Percentiles rank a stretch among this genome's conserved stretches.
These are phyloP conservation scores for Stegastes partitus DNA, from an alignment of 2,113 vertebrate genomes.

Conservation along the genomic window DNA sequence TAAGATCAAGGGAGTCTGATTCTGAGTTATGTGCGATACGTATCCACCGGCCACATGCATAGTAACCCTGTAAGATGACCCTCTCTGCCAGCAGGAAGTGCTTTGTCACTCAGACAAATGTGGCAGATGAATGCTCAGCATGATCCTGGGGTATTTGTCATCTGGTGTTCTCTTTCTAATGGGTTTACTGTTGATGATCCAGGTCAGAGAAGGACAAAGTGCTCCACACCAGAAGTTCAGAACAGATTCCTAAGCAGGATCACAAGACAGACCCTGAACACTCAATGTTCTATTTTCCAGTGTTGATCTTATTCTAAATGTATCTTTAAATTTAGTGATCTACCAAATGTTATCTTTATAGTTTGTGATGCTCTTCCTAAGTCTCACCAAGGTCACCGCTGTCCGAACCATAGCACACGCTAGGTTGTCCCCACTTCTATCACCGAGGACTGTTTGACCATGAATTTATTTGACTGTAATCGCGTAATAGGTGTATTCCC, in stretches of 20 bases:
- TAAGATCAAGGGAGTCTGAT: constrained; percentile 36
- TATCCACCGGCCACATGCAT: constrained; percentile 29
- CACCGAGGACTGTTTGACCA: constrained; percentile 16
- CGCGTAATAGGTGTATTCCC: constrained; percentile 33
- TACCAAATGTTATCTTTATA: constrained; percentile 21
- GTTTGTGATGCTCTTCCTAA: constrained; percentile 6
- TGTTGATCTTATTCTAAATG: constrained; percentile 26
- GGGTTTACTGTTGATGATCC: constrained; percentile 73
- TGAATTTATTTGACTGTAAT: constrained; percentile 48
- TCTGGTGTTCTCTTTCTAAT: constrained; percentile 78
- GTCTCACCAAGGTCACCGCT: constrained; percentile 24
- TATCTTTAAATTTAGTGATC: constrained; percentile 14
- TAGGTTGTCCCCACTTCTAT: constrained; percentile 13
- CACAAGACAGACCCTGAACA: constrained; percentile 30
- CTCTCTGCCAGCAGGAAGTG: constrained; percentile 60
- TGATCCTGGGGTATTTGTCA: constrained; percentile 75
- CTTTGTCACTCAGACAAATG: constrained; percentile 77
- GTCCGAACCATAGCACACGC: background rate
- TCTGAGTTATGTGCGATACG: constrained; percentile 24
- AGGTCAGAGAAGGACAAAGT: constrained; percentile 67
- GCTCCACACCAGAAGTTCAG: constrained; percentile 53
- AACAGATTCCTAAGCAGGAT: constrained; percentile 40
- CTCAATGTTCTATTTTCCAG: constrained; percentile 27
- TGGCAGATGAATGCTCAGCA: constrained; percentile 77
- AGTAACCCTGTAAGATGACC: constrained; percentile 70